Evolutionary conservation across 2,113 vertebrate genomes (phyloP), one percentile per base, ranked within the genome.

Genomic region (Tragelaphus strepsiceros): DNA sequence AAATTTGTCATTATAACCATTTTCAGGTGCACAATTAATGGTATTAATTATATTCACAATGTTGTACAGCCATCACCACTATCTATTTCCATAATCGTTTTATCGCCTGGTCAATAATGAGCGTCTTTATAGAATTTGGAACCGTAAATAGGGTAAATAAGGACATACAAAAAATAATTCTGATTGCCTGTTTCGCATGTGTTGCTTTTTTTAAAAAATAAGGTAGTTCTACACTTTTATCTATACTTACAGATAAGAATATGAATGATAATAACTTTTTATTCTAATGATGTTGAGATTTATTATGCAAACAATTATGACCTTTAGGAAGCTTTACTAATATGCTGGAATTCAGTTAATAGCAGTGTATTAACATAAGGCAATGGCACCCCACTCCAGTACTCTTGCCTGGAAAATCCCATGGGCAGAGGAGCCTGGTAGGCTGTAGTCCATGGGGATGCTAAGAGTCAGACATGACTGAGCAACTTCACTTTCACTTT

Each of bases 321-420:
- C 49, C 49, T 87, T 93, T 92, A 78, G 30, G 84, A 95, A 95
- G 81, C n/a, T 82, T 92, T 85, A 80, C 92, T 58, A 61, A 51
- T 95, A 56, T n/a, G 51, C 22, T 93, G 54, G 54, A 77, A 67
- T 58, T 94, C 35, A 74, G 84, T 64, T 74, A 64, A 81, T 21
- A 56, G 39, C 58, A 53, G 88, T 10, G 17, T 49, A 85, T 8
- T 12, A 56, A 11, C 43, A 43, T 43, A 43, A 43, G 43, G 43
- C 43, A 43, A 43, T 43, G 43, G 43, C 43, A 43, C 43, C 43
- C 43, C 43, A 43, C 43, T 43, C 43, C 43, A 43, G 43, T 43
- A 43, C 43, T 43, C 43, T 43, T 43, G 43, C 43, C 43, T 43
- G 43, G 43, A 43, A 43, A 43, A 43, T 43, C 43, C 43, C 5